These are phyloP conservation scores for Paracanthobrama guichenoti DNA, from an alignment of 2,113 vertebrate species.

Conservation along the genomic window DNA sequence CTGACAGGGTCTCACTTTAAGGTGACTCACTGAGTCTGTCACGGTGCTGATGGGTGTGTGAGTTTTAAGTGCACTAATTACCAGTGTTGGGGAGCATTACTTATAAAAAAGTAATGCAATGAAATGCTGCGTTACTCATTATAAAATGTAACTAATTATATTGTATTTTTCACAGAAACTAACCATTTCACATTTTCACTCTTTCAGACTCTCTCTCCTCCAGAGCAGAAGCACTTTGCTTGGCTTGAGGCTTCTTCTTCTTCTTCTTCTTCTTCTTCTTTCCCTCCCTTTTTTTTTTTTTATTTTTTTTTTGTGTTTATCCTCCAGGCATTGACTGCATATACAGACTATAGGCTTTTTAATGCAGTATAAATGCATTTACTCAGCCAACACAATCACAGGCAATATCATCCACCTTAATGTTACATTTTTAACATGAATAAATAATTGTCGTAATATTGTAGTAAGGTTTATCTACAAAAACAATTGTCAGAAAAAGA, in stretches of 20 bases:
- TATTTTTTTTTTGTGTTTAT: neutral
- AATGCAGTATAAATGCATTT: neutral
- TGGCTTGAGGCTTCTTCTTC: neutral
- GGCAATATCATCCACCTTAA: neutral
- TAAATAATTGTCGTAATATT: too few species aligned
- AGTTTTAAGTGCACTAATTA: neutral
- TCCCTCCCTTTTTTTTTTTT: neutral
- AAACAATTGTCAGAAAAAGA: too few species aligned
- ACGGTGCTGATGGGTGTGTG: neutral
- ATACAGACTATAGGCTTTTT: neutral
- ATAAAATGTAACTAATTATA: neutral
- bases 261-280: too few species aligned
- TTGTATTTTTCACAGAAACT: neutral
- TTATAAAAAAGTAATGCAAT: neutral
- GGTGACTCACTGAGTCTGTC: neutral
- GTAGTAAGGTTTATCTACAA: too few species aligned
- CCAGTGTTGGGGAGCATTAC: neutral
- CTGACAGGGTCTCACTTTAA: neutral
- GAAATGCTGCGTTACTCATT: neutral
- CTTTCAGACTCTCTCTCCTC: neutral
- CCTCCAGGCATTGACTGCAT: neutral
- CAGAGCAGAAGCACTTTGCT: neutral
- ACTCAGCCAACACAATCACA: neutral
- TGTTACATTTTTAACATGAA: too few species aligned
- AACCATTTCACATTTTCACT: neutral